Conservation (phyloP, 2,113 vertebrate species). For the Dryoscopus gambensis region DNA sequence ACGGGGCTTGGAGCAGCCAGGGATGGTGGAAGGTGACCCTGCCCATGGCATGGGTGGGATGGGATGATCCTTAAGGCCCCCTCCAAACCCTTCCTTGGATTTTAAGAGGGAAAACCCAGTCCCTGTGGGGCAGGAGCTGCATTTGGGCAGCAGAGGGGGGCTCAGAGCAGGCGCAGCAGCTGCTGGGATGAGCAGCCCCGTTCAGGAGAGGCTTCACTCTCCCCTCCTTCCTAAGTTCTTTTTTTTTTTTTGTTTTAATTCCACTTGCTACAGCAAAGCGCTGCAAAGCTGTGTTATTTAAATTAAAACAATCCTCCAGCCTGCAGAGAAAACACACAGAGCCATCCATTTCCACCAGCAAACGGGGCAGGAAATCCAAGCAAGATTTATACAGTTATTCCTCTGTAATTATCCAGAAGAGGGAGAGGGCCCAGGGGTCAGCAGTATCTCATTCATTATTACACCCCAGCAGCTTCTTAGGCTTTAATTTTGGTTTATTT, state of each 20-base stretch:
- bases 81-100: neutral
- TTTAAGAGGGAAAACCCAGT: neutral
- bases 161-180: neutral
- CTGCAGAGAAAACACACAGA: neutral
- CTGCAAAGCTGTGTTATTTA: conserved; percentile 27
- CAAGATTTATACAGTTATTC: conserved; percentile 56
- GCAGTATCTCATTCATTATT: conserved; percentile 33
- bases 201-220: neutral
- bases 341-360: conserved; percentile 32
- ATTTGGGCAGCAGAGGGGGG: neutral
- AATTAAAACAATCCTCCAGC: conserved; percentile 40
- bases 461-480: neutral
- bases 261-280: neutral
- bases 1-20: neutral
- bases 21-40: neutral
- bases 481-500: neutral
- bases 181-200: neutral
- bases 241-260: neutral
- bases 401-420: conserved; percentile 57
- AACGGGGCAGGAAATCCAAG: conserved; percentile 4
- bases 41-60: neutral
- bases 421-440: conserved; percentile 23
- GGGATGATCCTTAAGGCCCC: no score
- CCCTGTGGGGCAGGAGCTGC: neutral
- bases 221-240: neutral